Percentiles rank a stretch among this genome's conserved stretches.
Evolutionary conservation across 1,140 invertebrate species (phyloP).

Genomic region (Caenorhabditis briggsae): DNA sequence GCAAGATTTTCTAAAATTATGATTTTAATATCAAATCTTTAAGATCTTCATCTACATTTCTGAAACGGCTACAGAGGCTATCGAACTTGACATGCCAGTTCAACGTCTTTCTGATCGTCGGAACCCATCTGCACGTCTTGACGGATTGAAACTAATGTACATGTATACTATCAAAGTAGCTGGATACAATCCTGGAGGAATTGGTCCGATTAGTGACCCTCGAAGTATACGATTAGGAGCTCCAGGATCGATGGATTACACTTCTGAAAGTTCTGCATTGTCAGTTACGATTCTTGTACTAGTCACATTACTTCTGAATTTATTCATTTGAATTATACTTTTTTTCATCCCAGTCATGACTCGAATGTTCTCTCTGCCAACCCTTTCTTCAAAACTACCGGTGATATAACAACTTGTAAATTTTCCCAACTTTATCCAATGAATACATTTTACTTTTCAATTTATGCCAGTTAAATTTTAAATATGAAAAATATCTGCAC

Average conservation of each 20-base stretch:
- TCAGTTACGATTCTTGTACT: not conserved
- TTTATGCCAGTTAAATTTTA: not conserved
- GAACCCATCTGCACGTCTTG: slow-evolving; percentile 60
- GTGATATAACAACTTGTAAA: slow-evolving; percentile 26
- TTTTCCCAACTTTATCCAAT: not conserved
- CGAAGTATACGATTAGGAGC: slow-evolving; percentile 56
- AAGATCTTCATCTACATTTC: slow-evolving; percentile 64
- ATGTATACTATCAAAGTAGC: slow-evolving; percentile 63
- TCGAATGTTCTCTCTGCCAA: slow-evolving; percentile 46
- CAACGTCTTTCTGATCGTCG: slow-evolving; percentile 56
- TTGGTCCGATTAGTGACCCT: slow-evolving; percentile 51
- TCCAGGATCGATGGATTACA: slow-evolving; percentile 32
- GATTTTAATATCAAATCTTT: not conserved
- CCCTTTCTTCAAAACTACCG: slow-evolving; percentile 11
- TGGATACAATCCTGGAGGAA: slow-evolving; percentile 61
- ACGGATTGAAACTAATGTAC: slow-evolving; percentile 63
- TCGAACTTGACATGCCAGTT: slow-evolving; percentile 56
- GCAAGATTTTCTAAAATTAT: not conserved
- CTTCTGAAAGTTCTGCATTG: not conserved
- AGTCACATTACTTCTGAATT: not conserved
- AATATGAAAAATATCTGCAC: no score
- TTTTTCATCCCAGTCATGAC: slow-evolving; percentile 11
- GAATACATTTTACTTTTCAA: slow-evolving; percentile 9
- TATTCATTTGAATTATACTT: not conserved
- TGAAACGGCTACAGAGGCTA: slow-evolving; percentile 58